Conservation (phyloP, 2,797 vertebrate genomes). For the Acrossocheilus fasciatus region DNA sequence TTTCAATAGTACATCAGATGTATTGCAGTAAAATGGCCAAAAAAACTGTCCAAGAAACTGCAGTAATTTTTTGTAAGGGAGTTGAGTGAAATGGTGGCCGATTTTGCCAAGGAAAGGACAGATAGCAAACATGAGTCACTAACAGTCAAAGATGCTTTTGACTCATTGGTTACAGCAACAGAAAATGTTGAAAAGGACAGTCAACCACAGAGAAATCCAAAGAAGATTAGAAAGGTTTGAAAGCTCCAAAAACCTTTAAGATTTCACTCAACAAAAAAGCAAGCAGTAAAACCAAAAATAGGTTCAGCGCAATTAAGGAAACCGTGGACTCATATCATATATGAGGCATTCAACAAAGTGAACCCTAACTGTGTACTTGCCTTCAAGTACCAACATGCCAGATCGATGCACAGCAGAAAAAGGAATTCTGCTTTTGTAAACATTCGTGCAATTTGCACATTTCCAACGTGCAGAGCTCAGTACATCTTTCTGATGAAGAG, state of each 20-base stretch:
- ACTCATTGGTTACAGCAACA: neutral
- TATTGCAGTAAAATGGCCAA: no score
- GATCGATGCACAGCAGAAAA: slow-evolving; percentile 9
- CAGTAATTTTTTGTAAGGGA: no score
- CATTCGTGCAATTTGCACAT: slow-evolving; percentile 19
- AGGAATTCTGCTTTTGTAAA: slow-evolving; percentile 1
- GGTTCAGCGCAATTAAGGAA: slow-evolving; percentile 8
- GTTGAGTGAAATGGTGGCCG: neutral
- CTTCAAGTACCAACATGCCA: slow-evolving; percentile 22
- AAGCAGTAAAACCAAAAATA: neutral
- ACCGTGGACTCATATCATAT: neutral
- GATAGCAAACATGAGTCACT: neutral
- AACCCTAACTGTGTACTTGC: slow-evolving; percentile 20
- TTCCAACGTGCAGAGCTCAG: slow-evolving; percentile 4
- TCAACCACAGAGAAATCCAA: neutral
- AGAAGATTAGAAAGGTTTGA: neutral
- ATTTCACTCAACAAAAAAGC: neutral
- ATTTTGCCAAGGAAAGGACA: neutral
- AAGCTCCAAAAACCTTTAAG: neutral
- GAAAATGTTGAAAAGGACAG: neutral
- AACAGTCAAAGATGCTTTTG: neutral
- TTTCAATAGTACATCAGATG: no score
- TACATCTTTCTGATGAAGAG: slow-evolving; percentile 5
- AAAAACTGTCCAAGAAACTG: no score
- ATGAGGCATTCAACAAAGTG: slow-evolving; percentile 7